Evolutionary conservation across 1,140 invertebrate genomes (phyloP), one percentile per base, ranked within the genome.

Genomic region (Neuroterus valhalla): DNA sequence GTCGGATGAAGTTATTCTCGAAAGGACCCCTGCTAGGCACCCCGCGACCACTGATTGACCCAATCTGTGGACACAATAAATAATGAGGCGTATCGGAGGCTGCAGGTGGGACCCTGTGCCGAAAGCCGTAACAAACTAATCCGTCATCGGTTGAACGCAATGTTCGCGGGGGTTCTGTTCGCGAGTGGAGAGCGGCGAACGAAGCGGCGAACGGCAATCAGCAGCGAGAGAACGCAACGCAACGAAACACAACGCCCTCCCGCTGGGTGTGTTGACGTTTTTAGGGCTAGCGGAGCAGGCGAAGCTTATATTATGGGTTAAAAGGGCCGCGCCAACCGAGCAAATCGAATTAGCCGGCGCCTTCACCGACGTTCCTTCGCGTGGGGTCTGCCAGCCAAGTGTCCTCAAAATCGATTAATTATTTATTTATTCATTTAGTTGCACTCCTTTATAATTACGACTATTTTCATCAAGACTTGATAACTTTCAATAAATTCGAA

Each of bases 41-140:
- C 79, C 75, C 68, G 52, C 71, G 74, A 71, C 71, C 78, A 72
- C 78, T 86, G 81, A 84, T 84, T 86, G 84, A 87, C 87, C 85
- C 82, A 86, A 86, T 88, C 84, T 84, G 71, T 48, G 76, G 72
- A 77, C 73, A 84, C 80, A 85, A 83, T 85, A 84, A 86, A 83
- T 85, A 86, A 85, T 85, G 82, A 80, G 77, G 78, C 80, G 73
- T 85, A 85, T 85, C 83, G 75, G 67, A 68, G 31, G 31, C 52
- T 44, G 80, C 71, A 23, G 67, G 15, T 48, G 38, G 31, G n/a
- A 66, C 67, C 68, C 68, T 66, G 73, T 70, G 72, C 71, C 81
- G 80, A 83, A 85, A 83, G 76, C 81, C 81, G 78, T 84, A 85
- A 82, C 81, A 69, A 81, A 83, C 81, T 85, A 82, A 86, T 87